Base-by-base conservation (phyloP, 2,113 vertebrate genomes). In the Accipiter virgatus region DNA sequence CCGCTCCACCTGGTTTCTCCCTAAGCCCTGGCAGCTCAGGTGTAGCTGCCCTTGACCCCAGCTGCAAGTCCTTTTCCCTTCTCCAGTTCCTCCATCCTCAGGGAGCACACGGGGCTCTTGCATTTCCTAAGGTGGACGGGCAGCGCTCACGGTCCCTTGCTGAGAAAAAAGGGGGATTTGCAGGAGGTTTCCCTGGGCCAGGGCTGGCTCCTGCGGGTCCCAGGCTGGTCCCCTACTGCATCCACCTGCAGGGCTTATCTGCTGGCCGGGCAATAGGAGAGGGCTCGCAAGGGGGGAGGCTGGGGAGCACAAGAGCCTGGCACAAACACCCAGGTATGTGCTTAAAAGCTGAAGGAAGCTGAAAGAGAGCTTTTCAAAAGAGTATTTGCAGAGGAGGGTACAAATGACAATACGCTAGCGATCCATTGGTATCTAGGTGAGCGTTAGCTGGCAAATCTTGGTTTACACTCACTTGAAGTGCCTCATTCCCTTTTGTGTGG, bases 341-440 rank as follows among this genome's bases (percentile, higher is more conserved):
- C 91, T 97, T 91, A 63, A 93, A 96, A 96, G 82, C 95, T 90
- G 80, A 93, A 94, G 55, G 86, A 90, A 95, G 87, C 81, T 66
- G 90, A 75, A 47, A 56, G 86, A 94, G 75, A 50, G 34, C 7
- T 17, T 62, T 90, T 90, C 81, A 81, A 86, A 97, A 89, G 74
- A 65, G 43, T 73, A 81, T 95, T 67, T 50, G 74, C 52, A 72
- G 72, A 36, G 66, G 43, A 84, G 42, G 58, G 32, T n/a, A 55
- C 66, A 93, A 88, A 86, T 47, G 58, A 52, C 66, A 73, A 67
- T 81, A 91, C 21, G 16, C 40, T 40, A 81, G 83, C 1, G 3
- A 66, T 70, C 25, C 11, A 8, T 26, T 53, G 45, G 56, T 70
- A 43, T 34, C 63, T 34, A 20, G 43, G 72, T 31, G 55, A 74